phyloP scores from a whole-genome alignment of 2,797 vertebrate genomes.

The Thalassophryne amazonica region DNA sequence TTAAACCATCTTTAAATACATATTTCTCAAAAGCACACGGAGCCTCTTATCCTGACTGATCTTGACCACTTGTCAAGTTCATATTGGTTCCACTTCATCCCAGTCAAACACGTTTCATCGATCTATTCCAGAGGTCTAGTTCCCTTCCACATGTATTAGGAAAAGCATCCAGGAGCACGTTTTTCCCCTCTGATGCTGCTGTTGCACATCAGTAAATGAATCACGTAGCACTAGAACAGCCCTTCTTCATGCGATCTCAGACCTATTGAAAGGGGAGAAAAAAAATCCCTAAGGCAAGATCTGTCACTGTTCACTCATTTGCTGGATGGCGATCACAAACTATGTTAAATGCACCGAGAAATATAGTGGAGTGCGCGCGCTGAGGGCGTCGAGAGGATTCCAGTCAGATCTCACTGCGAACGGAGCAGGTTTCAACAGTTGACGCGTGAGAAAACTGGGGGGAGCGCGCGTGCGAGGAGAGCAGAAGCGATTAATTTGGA shows the following conservation, averaged over 20 bases:
- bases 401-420: conserved; percentile 58
- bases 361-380: conserved; percentile 47
- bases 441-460: conserved; percentile 73
- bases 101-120: conserved; percentile 47
- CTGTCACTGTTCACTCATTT: conserved; percentile 78
- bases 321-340: conserved; percentile 74
- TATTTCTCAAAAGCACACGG: too few species aligned
- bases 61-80: conserved; percentile 56
- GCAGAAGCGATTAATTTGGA: conserved; percentile 68
- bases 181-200: conserved; percentile 51
- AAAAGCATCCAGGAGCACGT: conserved; percentile 64
- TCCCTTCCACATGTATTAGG: conserved; percentile 65
- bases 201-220: conserved; percentile 78
- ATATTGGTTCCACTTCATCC: conserved; percentile 26
- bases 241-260: conserved; percentile 79
- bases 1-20: too few species aligned
- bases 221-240: conserved; percentile 80
- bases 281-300: conserved; percentile 52
- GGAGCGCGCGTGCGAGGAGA: too few species aligned
- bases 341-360: conserved; percentile 71
- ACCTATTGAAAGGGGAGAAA: conserved; percentile 73
- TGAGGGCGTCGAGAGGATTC: conserved; percentile 69
- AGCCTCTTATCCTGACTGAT: too few species aligned
- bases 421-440: conserved; percentile 76
- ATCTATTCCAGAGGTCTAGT: conserved; percentile 53